Evolutionary conservation across 2,888 invertebrate species (phyloP), one percentile per base, ranked within the genome.

Genomic region (Rhagonycha fulva): DNA sequence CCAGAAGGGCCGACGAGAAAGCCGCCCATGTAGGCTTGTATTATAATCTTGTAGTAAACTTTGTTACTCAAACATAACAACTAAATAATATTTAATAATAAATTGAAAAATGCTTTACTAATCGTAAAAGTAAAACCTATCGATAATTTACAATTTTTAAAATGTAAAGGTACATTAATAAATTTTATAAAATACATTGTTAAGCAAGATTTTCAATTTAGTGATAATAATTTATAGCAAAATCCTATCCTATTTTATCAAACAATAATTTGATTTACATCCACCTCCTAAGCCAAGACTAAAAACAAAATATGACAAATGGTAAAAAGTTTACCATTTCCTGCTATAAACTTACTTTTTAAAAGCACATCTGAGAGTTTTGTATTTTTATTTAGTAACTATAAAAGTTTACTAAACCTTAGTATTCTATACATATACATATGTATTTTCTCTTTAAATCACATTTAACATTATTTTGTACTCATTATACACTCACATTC

Each of bases 361-460:
- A 76, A 80, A 80, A 79, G 78, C 74, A 75, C 79, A 78, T 80
- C 79, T 80, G 79, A 75, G 78, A 78, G 77, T 79, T 80, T 77
- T 77, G 74, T 75, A 73, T 77, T 80, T 79, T 78, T 75, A 77
- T 76, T 76, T 75, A 75, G 68, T 70, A 79, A 79, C 77, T 74
- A 71, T 69, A 70, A 78, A 78, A 47, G 47, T 75, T 79, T 78
- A 69, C 70, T 5, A 47, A 47, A 47, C 47, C 47, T 47, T 47
- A 2, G n/a, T n/a, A 47, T n/a, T 47, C 4, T 5, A n/a, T 47
- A 32, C 47, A n/a, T 47, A n/a, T n/a, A n/a, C n/a, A n/a, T n/a
- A n/a, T n/a, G n/a, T n/a, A 47, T 47, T 47, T 47, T 47, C 47
- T 5, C n/a, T 1, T n/a, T 7, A 47, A 47, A 47, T 47, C 47